These are phyloP conservation scores for Odontesthes bonariensis DNA, from an alignment of 2,113 vertebrate genomes.

Conservation along the genomic window DNA sequence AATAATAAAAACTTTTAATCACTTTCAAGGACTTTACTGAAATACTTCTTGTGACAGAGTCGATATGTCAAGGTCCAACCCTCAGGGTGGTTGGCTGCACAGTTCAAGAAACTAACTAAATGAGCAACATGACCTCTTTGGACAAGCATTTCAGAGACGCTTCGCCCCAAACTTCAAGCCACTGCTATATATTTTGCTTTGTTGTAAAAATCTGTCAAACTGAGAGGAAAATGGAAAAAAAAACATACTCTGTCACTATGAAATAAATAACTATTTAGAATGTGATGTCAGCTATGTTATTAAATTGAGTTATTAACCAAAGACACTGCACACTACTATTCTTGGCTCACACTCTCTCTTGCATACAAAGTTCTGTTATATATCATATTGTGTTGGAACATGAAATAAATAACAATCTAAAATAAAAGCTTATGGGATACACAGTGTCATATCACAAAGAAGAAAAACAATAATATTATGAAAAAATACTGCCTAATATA, in stretches of 20 bases:
- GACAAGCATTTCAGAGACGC: conserved; percentile 16
- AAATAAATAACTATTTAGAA: conserved; percentile 49
- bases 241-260: background rate
- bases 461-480: conserved; percentile 37
- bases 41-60: no score
- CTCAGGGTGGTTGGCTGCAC: no score
- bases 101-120: no score
- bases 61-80: no score
- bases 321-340: conserved; percentile 29
- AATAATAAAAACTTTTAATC: no score
- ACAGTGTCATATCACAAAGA: conserved; percentile 12
- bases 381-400: conserved; percentile 51
- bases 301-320: conserved; percentile 58
- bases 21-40: no score
- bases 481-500: conserved; percentile 30
- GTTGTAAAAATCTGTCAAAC: conserved; percentile 39
- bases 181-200: conserved; percentile 25
- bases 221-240: conserved; percentile 44
- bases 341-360: conserved; percentile 10
- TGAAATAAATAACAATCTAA: conserved; percentile 24
- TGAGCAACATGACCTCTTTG: no score
- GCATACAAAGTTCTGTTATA: conserved; percentile 44
- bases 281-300: conserved; percentile 37
- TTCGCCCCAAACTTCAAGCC: background rate
- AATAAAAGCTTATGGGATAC: conserved; percentile 21